phyloP scores from a whole-genome alignment of 92 coral and sea anemone species.

The Bergia puertoricense region DNA sequence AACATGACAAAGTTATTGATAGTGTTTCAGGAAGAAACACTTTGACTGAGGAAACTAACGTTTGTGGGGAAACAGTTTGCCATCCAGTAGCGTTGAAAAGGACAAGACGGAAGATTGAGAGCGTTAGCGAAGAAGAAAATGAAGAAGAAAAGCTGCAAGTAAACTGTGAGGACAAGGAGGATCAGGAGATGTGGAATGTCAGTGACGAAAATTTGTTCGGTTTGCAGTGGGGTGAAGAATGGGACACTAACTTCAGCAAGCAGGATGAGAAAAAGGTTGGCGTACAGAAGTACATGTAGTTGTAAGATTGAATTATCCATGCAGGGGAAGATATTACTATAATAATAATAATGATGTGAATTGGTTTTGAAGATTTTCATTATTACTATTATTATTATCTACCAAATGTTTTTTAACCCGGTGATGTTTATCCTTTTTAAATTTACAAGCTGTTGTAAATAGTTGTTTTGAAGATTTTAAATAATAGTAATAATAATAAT shows the following conservation, averaged over 20 bases:
- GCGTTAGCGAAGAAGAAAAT: slow-evolving; percentile 6
- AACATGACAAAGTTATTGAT: background rate
- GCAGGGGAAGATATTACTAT: too few species aligned
- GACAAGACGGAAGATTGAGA: background rate
- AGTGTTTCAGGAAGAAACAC: background rate
- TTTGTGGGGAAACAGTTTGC: background rate
- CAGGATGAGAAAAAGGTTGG: slow-evolving; percentile 1
- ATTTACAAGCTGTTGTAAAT: too few species aligned
- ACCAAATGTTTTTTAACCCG: too few species aligned
- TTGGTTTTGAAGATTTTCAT: too few species aligned
- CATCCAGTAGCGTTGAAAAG: background rate
- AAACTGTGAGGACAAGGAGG: background rate
- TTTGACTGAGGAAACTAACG: background rate
- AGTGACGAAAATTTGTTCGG: slow-evolving; percentile 8
- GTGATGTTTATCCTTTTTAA: too few species aligned
- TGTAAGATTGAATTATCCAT: background rate
- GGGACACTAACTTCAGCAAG: background rate
- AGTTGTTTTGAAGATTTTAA: too few species aligned
- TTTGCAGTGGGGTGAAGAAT: slow-evolving; percentile 20
- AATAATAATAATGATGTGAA: too few species aligned
- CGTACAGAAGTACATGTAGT: background rate
- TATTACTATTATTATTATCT: too few species aligned
- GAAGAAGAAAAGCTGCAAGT: background rate
- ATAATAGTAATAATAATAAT: too few species aligned
- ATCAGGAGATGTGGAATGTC: background rate